These are phyloP conservation scores for Amphimedon queenslandica DNA, from an alignment of 37 sponge, comb jelly and placozoan genomes.

Conservation along the genomic window DNA sequence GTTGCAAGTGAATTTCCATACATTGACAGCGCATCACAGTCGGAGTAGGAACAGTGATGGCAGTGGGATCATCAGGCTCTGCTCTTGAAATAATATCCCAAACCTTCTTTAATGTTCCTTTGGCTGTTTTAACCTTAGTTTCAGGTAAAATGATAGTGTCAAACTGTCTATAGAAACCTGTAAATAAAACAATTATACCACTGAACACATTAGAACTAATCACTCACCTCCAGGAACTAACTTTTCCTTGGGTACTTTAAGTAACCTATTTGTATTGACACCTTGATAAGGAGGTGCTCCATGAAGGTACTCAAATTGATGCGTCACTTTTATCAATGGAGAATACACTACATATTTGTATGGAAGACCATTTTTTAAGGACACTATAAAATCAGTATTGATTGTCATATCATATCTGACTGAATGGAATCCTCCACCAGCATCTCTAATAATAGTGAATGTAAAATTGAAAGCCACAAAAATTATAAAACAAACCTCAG, in stretches of 20 bases:
- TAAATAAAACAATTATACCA: background rate
- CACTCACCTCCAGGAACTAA: background rate
- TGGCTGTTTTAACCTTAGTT: background rate
- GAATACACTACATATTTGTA: constrained; percentile 45
- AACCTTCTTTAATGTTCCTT: background rate
- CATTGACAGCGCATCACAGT: background rate
- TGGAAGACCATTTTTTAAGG: no score
- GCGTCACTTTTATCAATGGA: background rate
- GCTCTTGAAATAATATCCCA: background rate
- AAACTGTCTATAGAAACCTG: constrained; percentile 13
- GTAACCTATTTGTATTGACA: background rate
- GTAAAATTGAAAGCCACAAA: no score
- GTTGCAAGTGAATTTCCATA: background rate
- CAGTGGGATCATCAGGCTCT: background rate
- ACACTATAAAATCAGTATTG: constrained; percentile 1
- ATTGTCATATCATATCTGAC: constrained; percentile 9
- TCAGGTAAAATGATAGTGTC: constrained; percentile 42
- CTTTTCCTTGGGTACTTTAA: background rate
- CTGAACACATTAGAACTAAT: background rate
- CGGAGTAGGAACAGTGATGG: background rate
- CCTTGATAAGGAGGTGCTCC: background rate
- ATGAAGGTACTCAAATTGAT: background rate
- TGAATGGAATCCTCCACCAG: constrained; percentile 1
- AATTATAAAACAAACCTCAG: background rate
- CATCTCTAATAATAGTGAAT: constrained; percentile 18